These are phyloP conservation scores for Aurelia sp. DNA, from an alignment of 30 jellyfish, hydroid and myxozoan genomes.

Conservation along the genomic window DNA sequence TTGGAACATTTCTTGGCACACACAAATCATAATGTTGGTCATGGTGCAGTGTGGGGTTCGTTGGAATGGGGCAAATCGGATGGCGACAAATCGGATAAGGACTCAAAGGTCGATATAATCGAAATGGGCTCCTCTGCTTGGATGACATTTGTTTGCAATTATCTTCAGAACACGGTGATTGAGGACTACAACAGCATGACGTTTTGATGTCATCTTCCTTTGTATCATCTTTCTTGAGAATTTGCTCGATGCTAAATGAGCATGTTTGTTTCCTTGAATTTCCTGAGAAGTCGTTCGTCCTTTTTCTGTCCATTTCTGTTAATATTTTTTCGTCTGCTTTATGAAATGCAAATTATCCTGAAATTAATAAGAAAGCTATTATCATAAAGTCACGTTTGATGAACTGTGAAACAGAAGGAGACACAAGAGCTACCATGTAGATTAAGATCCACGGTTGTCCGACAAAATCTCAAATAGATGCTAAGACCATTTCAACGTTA, in stretches of 20 bases:
- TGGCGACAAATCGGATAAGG: slow-evolving; percentile 38
- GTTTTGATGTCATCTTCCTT: neutral
- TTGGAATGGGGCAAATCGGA: slow-evolving; percentile 60
- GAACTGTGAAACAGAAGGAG: too few species aligned
- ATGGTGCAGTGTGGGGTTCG: slow-evolving; percentile 25
- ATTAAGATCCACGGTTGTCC: too few species aligned
- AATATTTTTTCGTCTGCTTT: neutral
- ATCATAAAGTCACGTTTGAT: too few species aligned
- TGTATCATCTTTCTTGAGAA: slow-evolving; percentile 22
- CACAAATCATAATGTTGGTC: slow-evolving; percentile 19
- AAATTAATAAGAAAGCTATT: too few species aligned
- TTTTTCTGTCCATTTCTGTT: slow-evolving; percentile 4
- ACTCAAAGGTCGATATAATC: slow-evolving; percentile 14
- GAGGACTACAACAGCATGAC: slow-evolving; percentile 26
- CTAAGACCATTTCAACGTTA: too few species aligned
- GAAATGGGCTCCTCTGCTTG: slow-evolving; percentile 11
- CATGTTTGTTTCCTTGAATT: slow-evolving; percentile 6
- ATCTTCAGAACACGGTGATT: neutral
- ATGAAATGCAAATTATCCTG: neutral
- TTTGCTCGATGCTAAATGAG: slow-evolving; percentile 66
- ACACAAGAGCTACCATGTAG: too few species aligned
- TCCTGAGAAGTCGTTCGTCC: slow-evolving; percentile 1
- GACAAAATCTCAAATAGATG: too few species aligned
- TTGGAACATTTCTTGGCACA: slow-evolving; percentile 18
- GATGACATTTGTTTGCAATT: slow-evolving; percentile 4